Evolutionary conservation across 2,113 vertebrate species (phyloP).

Genomic region (Xiphophorus maculatus): DNA sequence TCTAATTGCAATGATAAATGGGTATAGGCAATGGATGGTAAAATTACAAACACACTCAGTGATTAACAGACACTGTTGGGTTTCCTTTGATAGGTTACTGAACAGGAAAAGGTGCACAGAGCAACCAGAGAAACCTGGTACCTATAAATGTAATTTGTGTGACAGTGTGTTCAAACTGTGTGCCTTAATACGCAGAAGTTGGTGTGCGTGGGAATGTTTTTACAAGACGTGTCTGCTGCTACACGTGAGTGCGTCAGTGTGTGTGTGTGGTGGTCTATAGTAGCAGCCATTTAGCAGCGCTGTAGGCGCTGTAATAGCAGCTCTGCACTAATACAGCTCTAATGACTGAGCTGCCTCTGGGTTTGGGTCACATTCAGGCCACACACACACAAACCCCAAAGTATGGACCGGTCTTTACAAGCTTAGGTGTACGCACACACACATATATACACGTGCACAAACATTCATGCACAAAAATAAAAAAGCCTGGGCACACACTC

Average conservation of each 20-base stretch:
- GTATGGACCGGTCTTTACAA: constrained; percentile 3
- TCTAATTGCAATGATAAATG: not conserved
- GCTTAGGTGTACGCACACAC: constrained; percentile 4
- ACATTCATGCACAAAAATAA: not conserved
- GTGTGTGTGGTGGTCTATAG: constrained; percentile 51
- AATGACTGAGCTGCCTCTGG: constrained; percentile 68
- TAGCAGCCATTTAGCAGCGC: constrained; percentile 68
- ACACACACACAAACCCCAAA: constrained; percentile 46
- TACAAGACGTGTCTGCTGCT: constrained; percentile 24
- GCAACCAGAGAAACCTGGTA: constrained; percentile 1
- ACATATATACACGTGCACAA: constrained; percentile 8
- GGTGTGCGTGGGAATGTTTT: constrained; percentile 25
- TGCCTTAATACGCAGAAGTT: constrained; percentile 30
- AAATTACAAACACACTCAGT: constrained; percentile 3
- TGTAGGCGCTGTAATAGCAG: constrained; percentile 73
- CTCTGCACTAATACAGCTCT: constrained; percentile 69
- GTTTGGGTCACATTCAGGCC: constrained; percentile 71
- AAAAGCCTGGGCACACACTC: not conserved
- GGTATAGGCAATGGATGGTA: not conserved
- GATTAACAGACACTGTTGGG: constrained; percentile 16
- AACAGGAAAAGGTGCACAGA: constrained; percentile 2
- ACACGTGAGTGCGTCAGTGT: constrained; percentile 31
- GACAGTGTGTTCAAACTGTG: constrained; percentile 10
- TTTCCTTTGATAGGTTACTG: constrained; percentile 15
- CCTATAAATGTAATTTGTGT: constrained; percentile 21